Conservation (phyloP, 2,888 invertebrate species). For the Erannis defoliaria region DNA sequence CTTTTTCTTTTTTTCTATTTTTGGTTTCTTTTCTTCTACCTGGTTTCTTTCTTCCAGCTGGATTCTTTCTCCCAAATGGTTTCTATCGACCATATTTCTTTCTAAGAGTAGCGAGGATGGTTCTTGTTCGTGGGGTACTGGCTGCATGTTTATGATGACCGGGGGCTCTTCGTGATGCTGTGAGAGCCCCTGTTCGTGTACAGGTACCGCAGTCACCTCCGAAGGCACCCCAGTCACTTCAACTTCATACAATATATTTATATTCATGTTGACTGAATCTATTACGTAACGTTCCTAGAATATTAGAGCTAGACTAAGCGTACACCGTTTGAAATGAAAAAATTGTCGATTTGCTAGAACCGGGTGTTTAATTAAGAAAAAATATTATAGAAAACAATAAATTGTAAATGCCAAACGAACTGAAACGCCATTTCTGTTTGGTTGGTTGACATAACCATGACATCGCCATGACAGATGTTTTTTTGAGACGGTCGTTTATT, state of each 20-base stretch:
- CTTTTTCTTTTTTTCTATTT: conserved; percentile 72
- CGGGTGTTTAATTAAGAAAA: conserved; percentile 44
- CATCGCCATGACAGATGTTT: too few species aligned
- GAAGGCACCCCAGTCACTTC: conserved; percentile 52
- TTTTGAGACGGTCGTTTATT: neutral
- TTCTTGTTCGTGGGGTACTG: conserved; percentile 40
- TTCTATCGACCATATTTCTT: too few species aligned
- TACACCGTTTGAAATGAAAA: neutral
- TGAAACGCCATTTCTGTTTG: conserved; percentile 43
- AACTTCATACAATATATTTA: conserved; percentile 55
- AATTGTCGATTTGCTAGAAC: conserved; percentile 20
- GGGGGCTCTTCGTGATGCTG: conserved; percentile 47
- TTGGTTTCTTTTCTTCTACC: conserved; percentile 60
- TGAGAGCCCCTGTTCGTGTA: conserved; percentile 46
- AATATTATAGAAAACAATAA: conserved; percentile 40
- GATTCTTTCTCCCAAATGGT: too few species aligned
- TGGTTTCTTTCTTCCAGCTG: neutral
- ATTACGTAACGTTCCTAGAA: conserved; percentile 21
- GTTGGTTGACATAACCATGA: too few species aligned
- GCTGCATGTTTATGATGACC: conserved; percentile 54
- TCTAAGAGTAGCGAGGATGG: conserved; percentile 49
- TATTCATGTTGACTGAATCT: conserved; percentile 54
- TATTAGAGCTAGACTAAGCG: neutral
- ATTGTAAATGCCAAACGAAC: conserved; percentile 29
- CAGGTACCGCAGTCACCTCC: conserved; percentile 42